Evolutionary conservation across 2,797 vertebrate species (phyloP).

Genomic region (Numenius phaeopus): DNA sequence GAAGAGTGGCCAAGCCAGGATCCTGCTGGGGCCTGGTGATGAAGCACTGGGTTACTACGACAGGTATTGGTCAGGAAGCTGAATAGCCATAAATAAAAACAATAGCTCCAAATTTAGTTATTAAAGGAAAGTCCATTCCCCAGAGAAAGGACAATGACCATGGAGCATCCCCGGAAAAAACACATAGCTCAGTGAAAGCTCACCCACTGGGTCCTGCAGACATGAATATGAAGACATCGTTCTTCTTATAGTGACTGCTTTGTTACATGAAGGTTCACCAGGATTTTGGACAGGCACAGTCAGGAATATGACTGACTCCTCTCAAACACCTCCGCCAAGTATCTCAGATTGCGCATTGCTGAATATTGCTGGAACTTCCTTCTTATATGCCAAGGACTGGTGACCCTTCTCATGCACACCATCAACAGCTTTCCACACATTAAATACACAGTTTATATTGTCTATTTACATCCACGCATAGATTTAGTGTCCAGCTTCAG

Average conservation of each 20-base stretch:
- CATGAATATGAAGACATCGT: rapidly evolving
- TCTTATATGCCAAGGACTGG: not conserved
- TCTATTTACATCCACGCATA: not conserved
- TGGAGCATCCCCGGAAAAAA: not conserved
- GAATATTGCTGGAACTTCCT: not conserved
- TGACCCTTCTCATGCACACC: not conserved
- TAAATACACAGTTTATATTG: not conserved
- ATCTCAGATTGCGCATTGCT: not conserved
- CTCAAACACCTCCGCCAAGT: rapidly evolving
- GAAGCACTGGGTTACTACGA: not conserved
- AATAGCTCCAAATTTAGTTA: not conserved
- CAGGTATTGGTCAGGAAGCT: not conserved
- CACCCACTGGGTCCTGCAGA: not conserved
- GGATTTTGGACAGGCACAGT: not conserved
- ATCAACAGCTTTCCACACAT: not conserved
- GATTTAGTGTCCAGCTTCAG: not conserved
- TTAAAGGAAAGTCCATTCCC: not conserved
- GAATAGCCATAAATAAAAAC: not conserved
- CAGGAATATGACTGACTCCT: not conserved
- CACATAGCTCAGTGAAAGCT: not conserved
- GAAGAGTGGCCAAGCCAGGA: not conserved
- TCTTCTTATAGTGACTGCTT: not conserved
- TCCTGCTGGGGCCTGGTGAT: not conserved
- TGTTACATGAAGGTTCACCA: not conserved
- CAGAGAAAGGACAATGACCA: not conserved